Conservation (phyloP, 2,888 invertebrate genomes). For the Gari tellinella region DNA sequence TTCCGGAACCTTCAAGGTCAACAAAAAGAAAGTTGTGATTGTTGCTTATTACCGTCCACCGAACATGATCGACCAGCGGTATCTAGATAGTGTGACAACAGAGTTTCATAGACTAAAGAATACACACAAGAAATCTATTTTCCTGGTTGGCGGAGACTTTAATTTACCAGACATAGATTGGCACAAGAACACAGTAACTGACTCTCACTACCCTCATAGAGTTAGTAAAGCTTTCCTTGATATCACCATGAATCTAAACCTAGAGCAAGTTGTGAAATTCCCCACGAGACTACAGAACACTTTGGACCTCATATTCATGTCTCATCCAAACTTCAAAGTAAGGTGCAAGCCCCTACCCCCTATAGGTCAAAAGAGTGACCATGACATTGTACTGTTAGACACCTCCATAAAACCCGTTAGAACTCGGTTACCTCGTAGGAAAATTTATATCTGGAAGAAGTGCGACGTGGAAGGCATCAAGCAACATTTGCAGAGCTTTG, state of each 20-base stretch:
- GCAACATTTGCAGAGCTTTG: too few relatives aligned
- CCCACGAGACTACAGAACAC: too few relatives aligned
- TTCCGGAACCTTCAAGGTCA: too few relatives aligned
- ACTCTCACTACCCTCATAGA: background rate
- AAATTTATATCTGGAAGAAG: constrained; percentile 30
- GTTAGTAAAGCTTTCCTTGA: background rate
- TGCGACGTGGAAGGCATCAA: too few relatives aligned
- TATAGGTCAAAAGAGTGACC: too few relatives aligned
- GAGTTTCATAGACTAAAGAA: constrained; percentile 5
- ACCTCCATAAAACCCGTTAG: constrained; percentile 20
- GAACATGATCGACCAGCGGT: background rate
- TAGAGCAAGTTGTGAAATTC: too few relatives aligned
- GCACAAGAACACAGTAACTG: background rate
- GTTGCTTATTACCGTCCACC: constrained; percentile 12
- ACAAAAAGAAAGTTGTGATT: too few relatives aligned
- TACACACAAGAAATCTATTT: background rate
- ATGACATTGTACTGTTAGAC: constrained; percentile 15
- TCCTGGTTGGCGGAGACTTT: constrained; percentile 12
- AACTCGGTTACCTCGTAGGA: too few relatives aligned
- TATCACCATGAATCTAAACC: too few relatives aligned
- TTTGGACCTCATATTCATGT: too few relatives aligned
- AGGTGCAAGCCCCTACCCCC: constrained; percentile 2
- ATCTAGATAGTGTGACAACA: constrained; percentile 1
- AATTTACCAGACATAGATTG: constrained; percentile 18
- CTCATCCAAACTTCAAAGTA: background rate